A percentile compares a stretch with the other conserved stretches of the same genome.
These are phyloP conservation scores for Heterochromis multidens DNA, from an alignment of 2,113 vertebrate species.

Conservation along the genomic window DNA sequence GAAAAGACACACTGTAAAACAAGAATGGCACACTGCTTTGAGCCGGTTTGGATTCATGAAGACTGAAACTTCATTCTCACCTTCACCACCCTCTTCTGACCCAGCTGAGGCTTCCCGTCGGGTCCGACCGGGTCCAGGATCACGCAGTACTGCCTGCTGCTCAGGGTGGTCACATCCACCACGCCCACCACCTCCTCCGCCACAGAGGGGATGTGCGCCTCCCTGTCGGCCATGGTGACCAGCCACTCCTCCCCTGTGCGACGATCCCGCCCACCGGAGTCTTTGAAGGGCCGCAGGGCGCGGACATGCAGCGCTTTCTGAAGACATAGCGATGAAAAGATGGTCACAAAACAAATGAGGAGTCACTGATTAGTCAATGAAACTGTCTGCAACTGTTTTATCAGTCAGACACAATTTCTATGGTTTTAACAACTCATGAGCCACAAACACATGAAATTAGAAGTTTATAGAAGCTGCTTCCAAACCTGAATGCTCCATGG, in stretches of 20 bases:
- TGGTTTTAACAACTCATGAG: too few species aligned
- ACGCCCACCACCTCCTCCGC: constrained; percentile 84
- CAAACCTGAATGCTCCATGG: too few species aligned
- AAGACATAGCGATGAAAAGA: neutral
- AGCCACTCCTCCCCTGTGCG: constrained; percentile 91
- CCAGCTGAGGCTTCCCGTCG: constrained; percentile 86
- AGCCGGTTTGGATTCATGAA: too few species aligned
- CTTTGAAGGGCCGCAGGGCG: constrained; percentile 80
- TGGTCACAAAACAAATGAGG: too few species aligned
- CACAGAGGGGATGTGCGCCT: constrained; percentile 87
- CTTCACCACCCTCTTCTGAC: constrained; percentile 88
- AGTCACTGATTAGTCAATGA: too few species aligned
- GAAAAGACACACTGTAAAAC: neutral
- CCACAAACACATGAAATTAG: too few species aligned
- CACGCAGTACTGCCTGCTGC: constrained; percentile 84
- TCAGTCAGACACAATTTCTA: too few species aligned
- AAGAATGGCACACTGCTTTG: neutral
- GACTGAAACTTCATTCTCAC: constrained; percentile 48
- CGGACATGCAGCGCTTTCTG: constrained; percentile 88
- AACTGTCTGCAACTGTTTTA: too few species aligned
- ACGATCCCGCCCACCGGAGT: constrained; percentile 65
- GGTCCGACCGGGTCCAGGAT: constrained; percentile 82
- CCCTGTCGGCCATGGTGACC: constrained; percentile 80
- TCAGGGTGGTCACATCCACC: constrained; percentile 83
- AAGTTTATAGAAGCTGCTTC: too few species aligned